Evolutionary conservation across 2,113 vertebrate species (phyloP).

Genomic region (Origma solitaria): DNA sequence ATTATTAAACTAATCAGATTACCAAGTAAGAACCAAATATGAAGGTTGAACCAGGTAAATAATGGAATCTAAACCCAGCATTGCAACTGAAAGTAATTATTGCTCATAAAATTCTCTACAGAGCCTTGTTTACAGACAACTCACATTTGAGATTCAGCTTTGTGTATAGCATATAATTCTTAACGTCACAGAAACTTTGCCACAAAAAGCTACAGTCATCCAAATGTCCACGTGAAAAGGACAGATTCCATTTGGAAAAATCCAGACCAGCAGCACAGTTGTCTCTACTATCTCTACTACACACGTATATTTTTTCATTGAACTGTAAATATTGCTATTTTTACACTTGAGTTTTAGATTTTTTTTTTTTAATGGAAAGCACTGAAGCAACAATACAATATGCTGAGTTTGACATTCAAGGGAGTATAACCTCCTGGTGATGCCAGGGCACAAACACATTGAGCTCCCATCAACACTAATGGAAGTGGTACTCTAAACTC

Average conservation of each 20-base stretch:
- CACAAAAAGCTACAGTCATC: constrained; percentile 52
- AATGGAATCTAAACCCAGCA: constrained; percentile 30
- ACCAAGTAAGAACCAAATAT: constrained; percentile 1
- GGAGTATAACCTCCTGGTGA: neutral
- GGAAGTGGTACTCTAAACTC: neutral
- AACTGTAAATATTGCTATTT: constrained; percentile 53
- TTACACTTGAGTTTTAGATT: neutral
- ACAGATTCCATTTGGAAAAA: constrained; percentile 21
- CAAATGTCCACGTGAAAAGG: neutral
- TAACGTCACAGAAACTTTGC: constrained; percentile 36
- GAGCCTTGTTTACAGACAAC: constrained; percentile 47
- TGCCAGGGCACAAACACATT: neutral
- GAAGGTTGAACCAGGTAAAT: neutral
- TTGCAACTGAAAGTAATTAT: constrained; percentile 49
- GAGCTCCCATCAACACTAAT: neutral
- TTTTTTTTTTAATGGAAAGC: neutral
- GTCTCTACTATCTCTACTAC: constrained; percentile 40
- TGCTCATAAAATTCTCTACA: constrained; percentile 52
- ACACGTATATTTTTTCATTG: constrained; percentile 25
- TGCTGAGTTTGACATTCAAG: neutral
- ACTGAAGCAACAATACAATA: neutral
- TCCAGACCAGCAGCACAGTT: constrained; percentile 16
- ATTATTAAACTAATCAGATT: constrained; percentile 22
- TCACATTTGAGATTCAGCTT: constrained; percentile 47
- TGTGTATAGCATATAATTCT: constrained; percentile 25